These are phyloP conservation scores for Hippocampus mohnikei DNA, from an alignment of 2,113 vertebrate genomes.

Conservation along the genomic window DNA sequence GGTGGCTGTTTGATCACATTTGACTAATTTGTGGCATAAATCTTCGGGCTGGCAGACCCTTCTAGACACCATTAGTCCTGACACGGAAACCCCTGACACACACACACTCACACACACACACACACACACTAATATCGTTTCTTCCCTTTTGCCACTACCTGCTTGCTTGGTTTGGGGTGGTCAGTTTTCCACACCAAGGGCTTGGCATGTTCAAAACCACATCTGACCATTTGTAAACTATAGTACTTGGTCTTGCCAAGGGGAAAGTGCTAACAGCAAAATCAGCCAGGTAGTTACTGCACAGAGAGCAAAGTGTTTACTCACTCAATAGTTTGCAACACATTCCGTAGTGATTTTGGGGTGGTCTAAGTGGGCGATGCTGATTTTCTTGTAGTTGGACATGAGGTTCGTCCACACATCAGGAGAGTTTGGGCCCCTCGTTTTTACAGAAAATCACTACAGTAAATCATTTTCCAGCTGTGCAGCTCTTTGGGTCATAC, in stretches of 20 bases:
- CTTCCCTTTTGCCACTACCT: background rate
- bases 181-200: background rate
- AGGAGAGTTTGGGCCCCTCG: too few relatives aligned
- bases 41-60: constrained; percentile 72
- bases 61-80: constrained; percentile 71
- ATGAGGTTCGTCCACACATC: too few relatives aligned
- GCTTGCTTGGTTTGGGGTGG: background rate
- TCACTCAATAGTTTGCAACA: background rate
- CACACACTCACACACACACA: constrained; percentile 34
- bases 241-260: background rate
- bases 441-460: too few relatives aligned
- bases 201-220: too few relatives aligned
- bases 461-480: too few relatives aligned
- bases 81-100: constrained; percentile 62
- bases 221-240: too few relatives aligned
- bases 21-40: constrained; percentile 83
- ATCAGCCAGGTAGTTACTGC: background rate
- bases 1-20: constrained; percentile 82
- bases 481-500: too few relatives aligned
- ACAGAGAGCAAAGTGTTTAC: background rate
- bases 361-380: constrained; percentile 8
- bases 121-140: background rate
- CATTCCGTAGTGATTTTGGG: background rate
- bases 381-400: too few relatives aligned
- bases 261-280: background rate